Evolutionary conservation across 2,797 vertebrate genomes (phyloP), one percentile per base, ranked within the genome.

Genomic region (Oryzias dopingdopingensis): DNA sequence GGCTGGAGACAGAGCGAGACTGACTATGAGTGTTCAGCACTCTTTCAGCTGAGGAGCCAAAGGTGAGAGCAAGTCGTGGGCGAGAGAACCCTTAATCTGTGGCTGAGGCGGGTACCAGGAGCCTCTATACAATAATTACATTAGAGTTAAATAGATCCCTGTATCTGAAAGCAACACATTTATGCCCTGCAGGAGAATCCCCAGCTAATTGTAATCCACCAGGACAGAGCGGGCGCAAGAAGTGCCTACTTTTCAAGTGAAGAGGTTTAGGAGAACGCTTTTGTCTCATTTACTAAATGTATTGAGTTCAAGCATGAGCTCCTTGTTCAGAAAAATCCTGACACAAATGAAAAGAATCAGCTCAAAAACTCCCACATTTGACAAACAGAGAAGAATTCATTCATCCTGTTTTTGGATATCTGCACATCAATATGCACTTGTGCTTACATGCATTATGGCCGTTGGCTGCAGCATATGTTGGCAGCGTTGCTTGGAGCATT

Each of bases 131-230:
- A 89, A 86, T 93, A 92, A 92, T 92, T 90, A 91, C 91, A 93
- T 93, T 91, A 91, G 77, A 93, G 89, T 89, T 82, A 92, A 90
- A 91, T 89, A 85, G 90, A 92, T 92, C 87, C 86, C 84, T 89
- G 79, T 93, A 93, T 93, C 92, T 92, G 90, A 92, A 90, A 92
- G 89, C 88, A 91, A 90, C 92, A 93, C 92, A 93, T 93, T 92
- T 91, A 84, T 92, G 91, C 92, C 92, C 91, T 89, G 80, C 83
- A 92, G 91, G 87, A 89, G 86, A 91, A 91, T 91, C 91, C 87
- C 85, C 82, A 86, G 88, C 83, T 92, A 92, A 91, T 91, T 91
- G 91, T 92, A 91, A 93, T 92, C 90, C 90, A 89, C 90, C 90
- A 92, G 88, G 85, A 91, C 80, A 76, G 76, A 85, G 83, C 73